These are phyloP conservation scores for Aldabrachelys gigantea DNA, from an alignment of 2,113 vertebrate genomes.

Conservation along the genomic window DNA sequence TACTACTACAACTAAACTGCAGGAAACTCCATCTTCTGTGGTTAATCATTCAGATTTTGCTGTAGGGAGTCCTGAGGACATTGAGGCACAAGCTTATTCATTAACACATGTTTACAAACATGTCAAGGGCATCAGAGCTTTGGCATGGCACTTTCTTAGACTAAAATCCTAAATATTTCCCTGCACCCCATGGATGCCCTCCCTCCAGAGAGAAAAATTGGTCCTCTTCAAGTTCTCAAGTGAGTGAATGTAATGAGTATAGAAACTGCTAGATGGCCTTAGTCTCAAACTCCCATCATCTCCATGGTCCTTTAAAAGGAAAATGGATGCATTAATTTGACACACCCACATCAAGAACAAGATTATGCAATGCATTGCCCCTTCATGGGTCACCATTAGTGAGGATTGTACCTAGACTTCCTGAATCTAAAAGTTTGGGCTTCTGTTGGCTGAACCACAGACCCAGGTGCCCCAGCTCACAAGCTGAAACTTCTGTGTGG, in stretches of 20 bases:
- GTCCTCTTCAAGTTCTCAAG: neutral
- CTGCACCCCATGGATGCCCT: neutral
- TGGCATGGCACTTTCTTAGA: neutral
- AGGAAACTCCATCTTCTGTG: neutral
- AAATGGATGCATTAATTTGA: neutral
- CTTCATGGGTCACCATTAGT: neutral
- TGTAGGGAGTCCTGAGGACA: neutral
- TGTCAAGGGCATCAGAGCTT: neutral
- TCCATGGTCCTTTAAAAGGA: neutral
- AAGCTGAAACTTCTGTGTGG: neutral
- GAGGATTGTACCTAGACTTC: neutral
- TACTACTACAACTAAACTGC: neutral
- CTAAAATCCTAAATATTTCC: neutral
- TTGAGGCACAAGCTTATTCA: slow-evolving; percentile 39
- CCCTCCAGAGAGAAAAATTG: neutral
- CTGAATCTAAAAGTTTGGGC: neutral
- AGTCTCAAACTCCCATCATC: neutral
- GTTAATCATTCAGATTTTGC: slow-evolving; percentile 57
- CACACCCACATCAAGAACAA: fast-evolving
- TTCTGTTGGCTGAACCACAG: neutral
- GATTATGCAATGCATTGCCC: neutral
- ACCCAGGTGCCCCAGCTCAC: neutral
- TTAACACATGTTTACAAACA: neutral
- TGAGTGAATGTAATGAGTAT: neutral
- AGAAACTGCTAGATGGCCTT: neutral